Evolutionary conservation across 2,888 invertebrate species (phyloP).

Genomic region (Agonopterix subpropinquella): DNA sequence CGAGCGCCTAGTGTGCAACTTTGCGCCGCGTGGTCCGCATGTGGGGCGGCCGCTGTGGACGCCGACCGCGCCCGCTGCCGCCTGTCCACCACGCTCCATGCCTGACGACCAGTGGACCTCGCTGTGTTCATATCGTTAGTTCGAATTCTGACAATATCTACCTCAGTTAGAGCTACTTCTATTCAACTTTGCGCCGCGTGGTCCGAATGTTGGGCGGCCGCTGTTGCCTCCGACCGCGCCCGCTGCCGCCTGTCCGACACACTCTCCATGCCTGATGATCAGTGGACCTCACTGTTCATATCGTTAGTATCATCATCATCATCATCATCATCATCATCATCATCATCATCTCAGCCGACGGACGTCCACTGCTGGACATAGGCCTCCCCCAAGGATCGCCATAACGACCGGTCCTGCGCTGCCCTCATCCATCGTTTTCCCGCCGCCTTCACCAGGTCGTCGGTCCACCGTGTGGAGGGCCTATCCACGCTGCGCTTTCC

Average conservation of each 20-base stretch:
- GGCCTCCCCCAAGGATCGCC: no score
- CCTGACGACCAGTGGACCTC: conserved; percentile 25
- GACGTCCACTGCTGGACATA: no score
- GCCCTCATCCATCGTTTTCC: no score
- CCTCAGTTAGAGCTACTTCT: conserved; percentile 18
- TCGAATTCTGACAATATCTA: background rate
- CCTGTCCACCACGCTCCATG: conserved; percentile 39
- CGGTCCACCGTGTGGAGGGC: no score
- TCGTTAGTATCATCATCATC: no score
- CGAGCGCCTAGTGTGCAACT: conserved; percentile 61
- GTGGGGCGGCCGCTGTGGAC: conserved; percentile 39
- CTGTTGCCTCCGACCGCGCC: conserved; percentile 45
- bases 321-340: no score
- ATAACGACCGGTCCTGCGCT: no score
- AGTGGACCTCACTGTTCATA: conserved; percentile 7
- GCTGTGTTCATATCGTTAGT: conserved; percentile 55
- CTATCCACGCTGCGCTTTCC: no score
- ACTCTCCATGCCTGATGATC: conserved; percentile 27
- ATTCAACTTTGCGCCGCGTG: conserved; percentile 57
- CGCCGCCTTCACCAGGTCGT: no score
- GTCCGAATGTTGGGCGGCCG: conserved; percentile 30
- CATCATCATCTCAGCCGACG: no score
- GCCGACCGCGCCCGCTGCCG: conserved; percentile 33
- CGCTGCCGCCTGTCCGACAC: conserved; percentile 37
- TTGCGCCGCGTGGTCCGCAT: conserved; percentile 50